A percentile compares a stretch with the other conserved stretches of the same genome.
phyloP scores from a whole-genome alignment of 2,797 vertebrate genomes.

The Clamator glandarius region DNA sequence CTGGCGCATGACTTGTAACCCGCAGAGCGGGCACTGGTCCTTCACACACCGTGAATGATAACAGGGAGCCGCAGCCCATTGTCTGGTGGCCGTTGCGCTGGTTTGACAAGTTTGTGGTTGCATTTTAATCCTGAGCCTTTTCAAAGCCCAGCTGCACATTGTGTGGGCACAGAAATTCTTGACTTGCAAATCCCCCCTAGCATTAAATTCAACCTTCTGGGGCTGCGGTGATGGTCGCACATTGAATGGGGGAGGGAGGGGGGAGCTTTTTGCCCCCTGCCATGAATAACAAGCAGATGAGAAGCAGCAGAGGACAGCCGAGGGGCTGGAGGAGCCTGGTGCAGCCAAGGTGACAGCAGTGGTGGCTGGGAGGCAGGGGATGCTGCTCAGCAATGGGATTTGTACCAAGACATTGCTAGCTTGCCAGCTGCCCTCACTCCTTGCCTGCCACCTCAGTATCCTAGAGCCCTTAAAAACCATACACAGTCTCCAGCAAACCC shows the following conservation, averaged over 20 bases:
- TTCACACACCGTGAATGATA: slow-evolving; percentile 56
- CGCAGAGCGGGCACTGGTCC: slow-evolving; percentile 22
- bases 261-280: slow-evolving; percentile 49
- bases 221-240: slow-evolving; percentile 8
- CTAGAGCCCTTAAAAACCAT: neutral
- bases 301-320: slow-evolving; percentile 22
- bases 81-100: slow-evolving; percentile 40
- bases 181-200: slow-evolving; percentile 65
- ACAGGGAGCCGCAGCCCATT: slow-evolving; percentile 54
- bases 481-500: neutral
- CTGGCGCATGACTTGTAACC: slow-evolving; percentile 43
- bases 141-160: slow-evolving; percentile 64
- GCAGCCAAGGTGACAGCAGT: slow-evolving; percentile 34
- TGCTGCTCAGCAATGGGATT: neutral
- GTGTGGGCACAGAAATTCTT: slow-evolving; percentile 68
- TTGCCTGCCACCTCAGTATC: neutral
- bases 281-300: slow-evolving; percentile 69
- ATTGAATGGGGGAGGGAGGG: neutral
- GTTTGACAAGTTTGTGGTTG: slow-evolving; percentile 63
- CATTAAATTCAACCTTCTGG: slow-evolving; percentile 72
- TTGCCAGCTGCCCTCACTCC: neutral
- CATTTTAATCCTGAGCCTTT: slow-evolving; percentile 70
- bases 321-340: neutral
- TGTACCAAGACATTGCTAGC: neutral
- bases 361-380: neutral